Base-by-base conservation (phyloP, 2,888 invertebrate species). In the Tiliacea citrago region DNA sequence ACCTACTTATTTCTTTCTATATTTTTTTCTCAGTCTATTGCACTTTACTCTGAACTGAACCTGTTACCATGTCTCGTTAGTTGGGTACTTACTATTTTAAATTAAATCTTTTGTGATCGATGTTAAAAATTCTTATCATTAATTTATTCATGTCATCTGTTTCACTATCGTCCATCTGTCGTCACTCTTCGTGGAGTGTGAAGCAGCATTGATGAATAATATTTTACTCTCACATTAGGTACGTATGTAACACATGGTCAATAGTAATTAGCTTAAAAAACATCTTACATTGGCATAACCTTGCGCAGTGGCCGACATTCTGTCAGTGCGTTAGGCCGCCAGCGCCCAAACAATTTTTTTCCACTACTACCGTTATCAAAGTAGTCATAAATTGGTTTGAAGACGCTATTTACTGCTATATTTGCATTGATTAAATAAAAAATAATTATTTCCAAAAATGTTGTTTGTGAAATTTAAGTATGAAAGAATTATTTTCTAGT, bases 371-470 rank as follows among this genome's bases (percentile, higher is more conserved):
- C 91, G 91, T 91, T 91, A 91, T 88, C 83, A 84, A 84, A 84
- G 81, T 80, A 79, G 81, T 83, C 83, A 89, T 89, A 89, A 89
- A 88, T 87, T 88, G 75, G 82, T 87, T 88, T 85, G 87, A 85
- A 81, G 84, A 86, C 75, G 82, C 76, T 88, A 86, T 91, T 90
- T 89, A 89, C 90, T 90, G 89, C 87, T 90, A 90, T 79, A 84
- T 88, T 87, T 88, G 86, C 84, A 88, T 90, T 86, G 73, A 88
- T 89, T 86, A 86, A 84, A 87, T 82, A 85, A 81, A 45, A 78
- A 29, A 73, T 35, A 65, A 45, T 29, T 84, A 63, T 73, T 42
- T 45, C 60, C 18, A 68, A 69, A 73, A 75, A 68, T 57, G 5
- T 45, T 35, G 42, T 29, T 53, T 68, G 18, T 29, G 18, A 24